Conservation (phyloP, 2,797 vertebrate genomes). For the Triplophysa yarkandensis region DNA sequence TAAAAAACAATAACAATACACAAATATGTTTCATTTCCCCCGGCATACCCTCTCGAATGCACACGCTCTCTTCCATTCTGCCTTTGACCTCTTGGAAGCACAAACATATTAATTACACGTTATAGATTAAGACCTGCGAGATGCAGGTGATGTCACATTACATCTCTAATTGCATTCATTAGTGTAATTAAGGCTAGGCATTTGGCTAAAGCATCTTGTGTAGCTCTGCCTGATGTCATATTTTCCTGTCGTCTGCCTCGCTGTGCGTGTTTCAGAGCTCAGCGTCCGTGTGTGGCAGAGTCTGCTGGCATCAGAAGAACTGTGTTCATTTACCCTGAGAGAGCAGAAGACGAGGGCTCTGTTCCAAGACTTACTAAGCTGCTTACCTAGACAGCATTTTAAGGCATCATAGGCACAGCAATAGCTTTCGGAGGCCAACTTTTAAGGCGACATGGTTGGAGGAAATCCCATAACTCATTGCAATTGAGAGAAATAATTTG, state of each 20-base stretch:
- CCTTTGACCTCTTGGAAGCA: constrained; percentile 28
- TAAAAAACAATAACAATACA: neutral
- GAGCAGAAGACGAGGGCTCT: constrained; percentile 25
- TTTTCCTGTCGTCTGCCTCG: constrained; percentile 48
- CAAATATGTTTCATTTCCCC: neutral
- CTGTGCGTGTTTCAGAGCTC: constrained; percentile 48
- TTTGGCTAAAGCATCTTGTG: constrained; percentile 56
- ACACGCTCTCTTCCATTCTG: neutral
- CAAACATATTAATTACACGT: constrained; percentile 20
- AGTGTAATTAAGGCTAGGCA: constrained; percentile 82
- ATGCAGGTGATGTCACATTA: constrained; percentile 76
- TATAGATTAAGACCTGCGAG: constrained; percentile 47
- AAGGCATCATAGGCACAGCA: constrained; percentile 1
- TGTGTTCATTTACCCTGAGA: constrained; percentile 42
- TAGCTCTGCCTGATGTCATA: constrained; percentile 50
- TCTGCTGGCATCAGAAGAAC: constrained; percentile 43
- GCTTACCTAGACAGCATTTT: constrained; percentile 6
- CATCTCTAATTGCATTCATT: constrained; percentile 80
- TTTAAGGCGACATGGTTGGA: neutral
- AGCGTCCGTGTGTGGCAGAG: constrained; percentile 40
- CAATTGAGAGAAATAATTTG: neutral
- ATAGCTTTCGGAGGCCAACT: neutral
- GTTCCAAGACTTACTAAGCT: constrained; percentile 16
- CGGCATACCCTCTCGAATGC: constrained; percentile 10
- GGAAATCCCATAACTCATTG: neutral